Percentiles rank a stretch among this genome's conserved stretches.
phyloP scores from a whole-genome alignment of 2,797 vertebrate genomes.

The Gymnothorax javanicus region DNA sequence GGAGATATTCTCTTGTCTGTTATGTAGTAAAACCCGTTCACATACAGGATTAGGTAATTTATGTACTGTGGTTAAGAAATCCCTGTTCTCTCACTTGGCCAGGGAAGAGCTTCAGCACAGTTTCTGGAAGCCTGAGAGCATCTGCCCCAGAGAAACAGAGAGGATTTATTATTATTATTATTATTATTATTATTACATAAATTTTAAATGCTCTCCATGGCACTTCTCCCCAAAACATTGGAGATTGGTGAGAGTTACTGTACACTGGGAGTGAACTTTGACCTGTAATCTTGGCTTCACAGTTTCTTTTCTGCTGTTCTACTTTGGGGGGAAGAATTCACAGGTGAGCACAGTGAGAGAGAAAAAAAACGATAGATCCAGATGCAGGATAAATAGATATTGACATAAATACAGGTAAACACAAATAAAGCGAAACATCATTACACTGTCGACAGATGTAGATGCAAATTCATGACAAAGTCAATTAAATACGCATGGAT shows the following conservation, averaged over 20 bases:
- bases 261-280: background rate
- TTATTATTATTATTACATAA: no score
- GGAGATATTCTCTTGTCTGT: background rate
- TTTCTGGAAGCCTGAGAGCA: background rate
- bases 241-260: background rate
- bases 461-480: no score
- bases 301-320: background rate
- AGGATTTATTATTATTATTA: no score
- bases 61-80: background rate
- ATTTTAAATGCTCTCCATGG: background rate
- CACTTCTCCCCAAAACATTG: background rate
- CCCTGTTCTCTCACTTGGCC: background rate
- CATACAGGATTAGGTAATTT: background rate
- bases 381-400: no score
- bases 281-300: background rate
- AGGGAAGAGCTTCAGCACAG: background rate
- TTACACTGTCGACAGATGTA: no score
- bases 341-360: background rate
- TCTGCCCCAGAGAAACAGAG: background rate
- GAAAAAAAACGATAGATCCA: background rate
- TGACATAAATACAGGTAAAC: no score
- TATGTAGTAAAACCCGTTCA: background rate
- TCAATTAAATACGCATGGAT: no score
- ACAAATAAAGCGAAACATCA: no score
- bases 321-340: background rate